phyloP scores from a whole-genome alignment of 2,113 vertebrate species.

The Pavo muticus region DNA sequence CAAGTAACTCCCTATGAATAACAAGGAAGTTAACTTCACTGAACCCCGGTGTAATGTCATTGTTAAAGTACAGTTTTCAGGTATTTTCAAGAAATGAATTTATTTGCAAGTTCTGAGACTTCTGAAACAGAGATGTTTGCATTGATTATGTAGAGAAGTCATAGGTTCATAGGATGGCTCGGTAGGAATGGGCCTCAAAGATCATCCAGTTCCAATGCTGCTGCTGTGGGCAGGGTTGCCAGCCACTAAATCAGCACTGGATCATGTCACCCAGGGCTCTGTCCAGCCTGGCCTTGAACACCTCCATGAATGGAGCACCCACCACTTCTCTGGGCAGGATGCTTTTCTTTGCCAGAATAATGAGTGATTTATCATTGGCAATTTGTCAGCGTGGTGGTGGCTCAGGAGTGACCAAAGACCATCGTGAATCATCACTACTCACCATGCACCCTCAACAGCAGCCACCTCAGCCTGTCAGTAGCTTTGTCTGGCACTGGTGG shows the following conservation, averaged over 20 bases:
- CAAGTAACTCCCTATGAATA: not conserved
- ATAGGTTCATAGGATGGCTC: too few relatives aligned
- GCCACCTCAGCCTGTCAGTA: too few relatives aligned
- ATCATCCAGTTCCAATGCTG: too few relatives aligned
- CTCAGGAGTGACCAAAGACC: not conserved
- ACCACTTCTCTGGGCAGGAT: too few relatives aligned
- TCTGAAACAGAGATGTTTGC: rapidly evolving
- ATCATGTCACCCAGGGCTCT: too few relatives aligned
- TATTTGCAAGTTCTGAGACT: not conserved
- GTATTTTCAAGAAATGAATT: not conserved
- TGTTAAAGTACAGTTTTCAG: rapidly evolving
- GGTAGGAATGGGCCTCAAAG: too few relatives aligned
- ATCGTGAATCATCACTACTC: not conserved
- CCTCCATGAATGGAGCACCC: too few relatives aligned
- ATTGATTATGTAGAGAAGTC: rapidly evolving
- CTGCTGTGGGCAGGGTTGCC: too few relatives aligned
- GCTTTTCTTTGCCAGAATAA: too few relatives aligned
- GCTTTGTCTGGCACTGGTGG: rapidly evolving
- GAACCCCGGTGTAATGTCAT: not conserved
- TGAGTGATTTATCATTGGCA: not conserved
- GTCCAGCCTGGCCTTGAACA: too few relatives aligned
- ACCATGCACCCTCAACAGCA: not conserved
- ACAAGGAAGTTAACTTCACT: rapidly evolving
- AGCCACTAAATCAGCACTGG: too few relatives aligned
- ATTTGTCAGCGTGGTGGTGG: not conserved